Evolutionary conservation across 2,113 vertebrate species (phyloP).

Genomic region (Theristicus caerulescens): DNA sequence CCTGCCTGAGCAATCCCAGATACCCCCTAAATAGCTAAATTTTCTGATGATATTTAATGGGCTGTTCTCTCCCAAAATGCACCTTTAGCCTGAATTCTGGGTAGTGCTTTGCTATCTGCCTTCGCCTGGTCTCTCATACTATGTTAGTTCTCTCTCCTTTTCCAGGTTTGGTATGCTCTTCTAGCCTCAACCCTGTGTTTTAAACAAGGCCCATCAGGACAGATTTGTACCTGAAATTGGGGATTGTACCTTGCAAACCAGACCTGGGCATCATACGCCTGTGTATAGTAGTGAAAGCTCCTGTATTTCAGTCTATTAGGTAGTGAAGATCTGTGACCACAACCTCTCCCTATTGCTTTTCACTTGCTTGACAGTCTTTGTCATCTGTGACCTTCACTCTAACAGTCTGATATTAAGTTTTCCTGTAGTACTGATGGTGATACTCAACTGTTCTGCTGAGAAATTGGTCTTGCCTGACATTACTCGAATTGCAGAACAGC

Average conservation of each 20-base stretch:
- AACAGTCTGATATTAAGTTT: background rate
- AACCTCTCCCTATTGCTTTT: background rate
- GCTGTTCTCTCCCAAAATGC: background rate
- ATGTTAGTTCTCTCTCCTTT: background rate
- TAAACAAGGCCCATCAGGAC: background rate
- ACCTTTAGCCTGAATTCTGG: background rate
- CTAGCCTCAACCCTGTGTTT: background rate
- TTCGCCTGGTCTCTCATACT: background rate
- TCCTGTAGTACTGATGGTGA: background rate
- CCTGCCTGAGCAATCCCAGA: background rate
- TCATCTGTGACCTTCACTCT: background rate
- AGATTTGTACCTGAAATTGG: background rate
- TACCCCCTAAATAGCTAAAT: background rate
- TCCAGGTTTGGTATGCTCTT: background rate
- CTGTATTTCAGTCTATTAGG: background rate
- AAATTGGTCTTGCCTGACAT: background rate
- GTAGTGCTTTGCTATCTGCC: background rate
- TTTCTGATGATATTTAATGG: background rate
- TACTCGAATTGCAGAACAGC: background rate
- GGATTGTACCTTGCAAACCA: background rate
- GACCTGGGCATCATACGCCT: background rate
- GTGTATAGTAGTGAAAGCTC: background rate
- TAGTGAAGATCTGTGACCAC: background rate
- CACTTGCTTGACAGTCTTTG: background rate
- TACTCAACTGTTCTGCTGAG: background rate